Evolutionary conservation across 2,113 vertebrate species (phyloP).

Genomic region (Nestor notabilis): DNA sequence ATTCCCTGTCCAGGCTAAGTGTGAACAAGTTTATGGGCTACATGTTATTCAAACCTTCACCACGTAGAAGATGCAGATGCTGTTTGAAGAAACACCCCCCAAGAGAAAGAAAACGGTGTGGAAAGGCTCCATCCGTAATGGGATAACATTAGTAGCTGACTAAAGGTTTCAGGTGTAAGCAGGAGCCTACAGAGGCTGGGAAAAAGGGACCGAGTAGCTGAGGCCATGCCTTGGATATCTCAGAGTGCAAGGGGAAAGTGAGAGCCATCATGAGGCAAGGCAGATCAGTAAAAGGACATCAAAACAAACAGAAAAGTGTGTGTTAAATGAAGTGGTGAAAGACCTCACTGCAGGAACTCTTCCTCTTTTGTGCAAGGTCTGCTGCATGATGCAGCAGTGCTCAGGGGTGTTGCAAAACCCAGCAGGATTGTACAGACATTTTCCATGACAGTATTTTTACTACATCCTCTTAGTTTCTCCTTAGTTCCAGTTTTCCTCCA

Average conservation of each 20-base stretch:
- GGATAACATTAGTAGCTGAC: not conserved
- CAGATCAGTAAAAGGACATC: not conserved
- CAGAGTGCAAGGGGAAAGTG: not conserved
- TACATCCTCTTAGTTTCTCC: constrained; percentile 1
- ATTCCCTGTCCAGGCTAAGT: not conserved
- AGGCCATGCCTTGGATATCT: not conserved
- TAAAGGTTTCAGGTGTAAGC: not conserved
- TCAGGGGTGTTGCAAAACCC: not conserved
- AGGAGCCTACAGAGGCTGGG: not conserved
- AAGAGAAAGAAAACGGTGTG: not conserved
- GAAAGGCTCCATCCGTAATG: not conserved
- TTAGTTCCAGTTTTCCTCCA: not conserved
- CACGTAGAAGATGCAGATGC: not conserved
- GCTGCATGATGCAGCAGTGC: not conserved
- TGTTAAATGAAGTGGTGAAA: constrained; percentile 14
- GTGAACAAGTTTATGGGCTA: not conserved
- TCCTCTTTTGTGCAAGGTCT: constrained; percentile 19
- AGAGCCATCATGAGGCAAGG: not conserved
- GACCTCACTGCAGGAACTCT: not conserved
- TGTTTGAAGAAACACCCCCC: not conserved
- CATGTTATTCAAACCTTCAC: not conserved
- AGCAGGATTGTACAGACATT: not conserved
- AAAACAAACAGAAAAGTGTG: not conserved
- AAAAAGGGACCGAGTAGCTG: not conserved
- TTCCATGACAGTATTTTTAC: not conserved